Evolutionary conservation across 2,797 vertebrate species (phyloP).

Genomic region (Geotrypetes seraphini): DNA sequence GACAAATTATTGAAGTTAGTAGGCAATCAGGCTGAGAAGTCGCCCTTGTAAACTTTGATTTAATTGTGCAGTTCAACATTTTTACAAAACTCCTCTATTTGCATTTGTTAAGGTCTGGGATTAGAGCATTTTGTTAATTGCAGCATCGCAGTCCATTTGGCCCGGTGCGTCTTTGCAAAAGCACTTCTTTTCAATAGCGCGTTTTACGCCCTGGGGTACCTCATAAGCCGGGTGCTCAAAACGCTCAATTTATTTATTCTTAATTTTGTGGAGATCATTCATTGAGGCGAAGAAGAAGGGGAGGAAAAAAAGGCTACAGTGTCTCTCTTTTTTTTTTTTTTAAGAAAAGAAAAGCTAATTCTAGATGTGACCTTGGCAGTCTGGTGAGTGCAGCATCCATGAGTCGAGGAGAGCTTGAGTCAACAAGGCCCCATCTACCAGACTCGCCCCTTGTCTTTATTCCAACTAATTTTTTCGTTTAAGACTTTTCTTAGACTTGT

Average conservation of each 20-base stretch:
- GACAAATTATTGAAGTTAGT: conserved; percentile 79
- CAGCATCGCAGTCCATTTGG: conserved; percentile 88
- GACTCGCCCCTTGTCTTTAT: conserved; percentile 99
- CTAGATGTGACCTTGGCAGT: conserved; percentile 99
- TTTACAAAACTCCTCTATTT: conserved; percentile 98
- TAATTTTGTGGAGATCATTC: conserved; percentile 99
- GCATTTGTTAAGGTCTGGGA: conserved; percentile 98
- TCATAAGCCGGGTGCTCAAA: conserved; percentile 93
- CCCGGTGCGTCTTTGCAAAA: conserved; percentile 84
- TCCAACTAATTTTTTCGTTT: conserved; percentile 99
- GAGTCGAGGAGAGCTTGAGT: conserved; percentile 96
- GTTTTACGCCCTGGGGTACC: conserved; percentile 95
- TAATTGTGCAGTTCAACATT: conserved; percentile 99
- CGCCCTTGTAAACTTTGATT: conserved; percentile 88
- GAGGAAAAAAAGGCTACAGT: conserved; percentile 99
- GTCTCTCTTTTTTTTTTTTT: too few species aligned
- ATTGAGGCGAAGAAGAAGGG: conserved; percentile 99
- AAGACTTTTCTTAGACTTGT: conserved; percentile 99
- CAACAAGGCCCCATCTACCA: conserved; percentile 99
- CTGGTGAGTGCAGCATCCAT: conserved; percentile 90
- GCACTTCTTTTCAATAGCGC: conserved; percentile 92
- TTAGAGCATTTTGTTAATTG: conserved; percentile 99
- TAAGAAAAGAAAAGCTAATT: conserved; percentile 98
- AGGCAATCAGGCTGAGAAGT: conserved; percentile 74
- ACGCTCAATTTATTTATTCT: conserved; percentile 99